phyloP scores from a whole-genome alignment of 2,888 invertebrate species.

The Hydrotaea diabolus region DNA sequence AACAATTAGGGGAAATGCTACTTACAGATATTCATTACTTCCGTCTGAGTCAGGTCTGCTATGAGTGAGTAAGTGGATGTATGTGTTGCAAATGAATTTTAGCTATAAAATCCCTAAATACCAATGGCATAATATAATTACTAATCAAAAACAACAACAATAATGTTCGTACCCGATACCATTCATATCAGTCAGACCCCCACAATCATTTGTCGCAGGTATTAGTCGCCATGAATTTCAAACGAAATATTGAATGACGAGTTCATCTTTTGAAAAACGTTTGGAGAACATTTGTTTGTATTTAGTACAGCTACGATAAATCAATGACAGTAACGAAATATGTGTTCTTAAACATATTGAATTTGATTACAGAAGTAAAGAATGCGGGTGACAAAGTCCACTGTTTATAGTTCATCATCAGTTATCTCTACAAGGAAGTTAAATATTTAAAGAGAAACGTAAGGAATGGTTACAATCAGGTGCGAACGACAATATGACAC shows the following conservation, averaged over 20 bases:
- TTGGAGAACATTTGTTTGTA: neutral
- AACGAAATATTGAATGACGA: neutral
- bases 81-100: neutral
- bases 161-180: neutral
- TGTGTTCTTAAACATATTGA: neutral
- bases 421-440: no score
- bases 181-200: constrained; percentile 10
- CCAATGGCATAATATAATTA: constrained; percentile 16
- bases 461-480: no score
- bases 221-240: constrained; percentile 2
- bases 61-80: constrained; percentile 1
- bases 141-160: neutral
- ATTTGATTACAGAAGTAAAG: neutral
- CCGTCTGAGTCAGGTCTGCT: neutral
- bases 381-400: neutral
- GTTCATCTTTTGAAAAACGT: neutral
- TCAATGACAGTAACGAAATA: neutral
- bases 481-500: no score
- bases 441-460: no score
- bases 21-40: neutral
- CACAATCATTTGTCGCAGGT: neutral
- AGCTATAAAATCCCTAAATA: neutral
- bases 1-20: neutral
- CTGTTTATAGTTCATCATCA: neutral
- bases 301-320: neutral